Percentiles rank a stretch among this genome's conserved stretches.
Evolutionary conservation across 1,140 invertebrate genomes (phyloP).

Genomic region (Drosophila lacertosa): DNA sequence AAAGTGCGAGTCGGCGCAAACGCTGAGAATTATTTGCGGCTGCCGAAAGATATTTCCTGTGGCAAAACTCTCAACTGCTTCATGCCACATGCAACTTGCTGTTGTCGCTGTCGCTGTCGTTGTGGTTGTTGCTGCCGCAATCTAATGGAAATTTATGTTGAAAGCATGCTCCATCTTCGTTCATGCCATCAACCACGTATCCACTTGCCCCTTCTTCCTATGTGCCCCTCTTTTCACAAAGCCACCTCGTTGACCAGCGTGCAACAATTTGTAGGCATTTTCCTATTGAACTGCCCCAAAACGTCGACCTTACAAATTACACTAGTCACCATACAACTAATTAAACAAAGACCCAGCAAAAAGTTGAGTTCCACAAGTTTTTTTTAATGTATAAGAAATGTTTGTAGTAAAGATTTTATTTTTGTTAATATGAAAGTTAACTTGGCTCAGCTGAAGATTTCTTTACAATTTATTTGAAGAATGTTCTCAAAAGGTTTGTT

Average conservation of each 20-base stretch:
- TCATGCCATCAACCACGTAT: conserved; percentile 38
- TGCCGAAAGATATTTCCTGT: conserved; percentile 80
- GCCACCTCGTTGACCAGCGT: conserved; percentile 51
- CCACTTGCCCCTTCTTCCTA: background rate
- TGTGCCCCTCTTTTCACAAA: conserved; percentile 11
- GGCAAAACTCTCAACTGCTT: conserved; percentile 70
- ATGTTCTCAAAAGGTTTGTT: too few relatives aligned
- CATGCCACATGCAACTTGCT: conserved; percentile 74
- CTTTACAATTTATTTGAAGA: too few relatives aligned
- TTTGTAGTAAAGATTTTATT: too few relatives aligned
- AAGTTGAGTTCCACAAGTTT: too few relatives aligned
- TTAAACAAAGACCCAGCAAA: too few relatives aligned
- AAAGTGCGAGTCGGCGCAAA: conserved; percentile 80
- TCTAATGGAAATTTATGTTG: conserved; percentile 82
- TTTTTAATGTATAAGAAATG: too few relatives aligned
- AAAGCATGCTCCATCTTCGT: conserved; percentile 63
- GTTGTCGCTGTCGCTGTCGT: background rate
- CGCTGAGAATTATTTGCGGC: conserved; percentile 79
- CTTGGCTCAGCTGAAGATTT: too few relatives aligned
- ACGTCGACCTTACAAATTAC: conserved; percentile 49
- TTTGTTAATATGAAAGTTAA: too few relatives aligned
- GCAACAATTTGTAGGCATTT: conserved; percentile 79
- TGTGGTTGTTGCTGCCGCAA: conserved; percentile 50
- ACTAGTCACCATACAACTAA: conserved; percentile 32
- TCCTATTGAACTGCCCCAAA: conserved; percentile 72